These are phyloP conservation scores for Anarsia innoxiella DNA, from an alignment of 2,888 invertebrate genomes.

Conservation along the genomic window DNA sequence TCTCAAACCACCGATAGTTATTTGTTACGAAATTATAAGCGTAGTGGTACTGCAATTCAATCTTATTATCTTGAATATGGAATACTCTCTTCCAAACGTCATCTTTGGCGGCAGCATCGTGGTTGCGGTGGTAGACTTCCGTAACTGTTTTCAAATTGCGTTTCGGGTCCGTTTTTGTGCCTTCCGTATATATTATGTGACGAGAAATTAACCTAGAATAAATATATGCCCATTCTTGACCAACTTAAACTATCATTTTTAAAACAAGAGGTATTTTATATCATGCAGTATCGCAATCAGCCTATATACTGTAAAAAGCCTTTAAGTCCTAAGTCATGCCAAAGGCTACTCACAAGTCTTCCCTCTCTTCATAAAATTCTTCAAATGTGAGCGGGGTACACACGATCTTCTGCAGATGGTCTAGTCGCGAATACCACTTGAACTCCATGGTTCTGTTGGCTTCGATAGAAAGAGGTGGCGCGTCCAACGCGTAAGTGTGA, in stretches of 20 bases:
- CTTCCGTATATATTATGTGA: constrained; percentile 45
- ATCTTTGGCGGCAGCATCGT: constrained; percentile 66
- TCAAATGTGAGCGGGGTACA: constrained; percentile 68
- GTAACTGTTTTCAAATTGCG: constrained; percentile 59
- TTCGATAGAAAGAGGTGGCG: constrained; percentile 44
- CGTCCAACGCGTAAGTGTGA: constrained; percentile 52
- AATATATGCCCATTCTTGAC: not conserved
- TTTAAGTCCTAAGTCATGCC: not conserved
- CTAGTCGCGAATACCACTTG: constrained; percentile 77
- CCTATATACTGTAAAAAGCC: not conserved
- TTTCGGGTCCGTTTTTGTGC: constrained; percentile 45
- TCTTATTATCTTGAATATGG: constrained; percentile 74
- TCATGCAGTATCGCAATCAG: too few species aligned
- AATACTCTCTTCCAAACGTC: constrained; percentile 81
- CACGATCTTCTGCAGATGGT: constrained; percentile 79
- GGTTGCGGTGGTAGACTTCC: constrained; percentile 78
- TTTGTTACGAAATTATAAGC: constrained; percentile 77
- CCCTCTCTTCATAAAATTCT: constrained; percentile 74
- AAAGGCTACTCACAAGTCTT: constrained; percentile 66
- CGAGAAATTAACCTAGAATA: constrained; percentile 48
- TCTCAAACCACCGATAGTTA: constrained; percentile 78
- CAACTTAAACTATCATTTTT: too few species aligned
- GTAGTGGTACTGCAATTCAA: constrained; percentile 79
- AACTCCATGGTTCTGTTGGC: constrained; percentile 51
- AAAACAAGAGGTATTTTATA: too few species aligned